Base-by-base conservation (phyloP, 1,140 invertebrate species). In the Pachyrhynchus sulphureomaculatus region DNA sequence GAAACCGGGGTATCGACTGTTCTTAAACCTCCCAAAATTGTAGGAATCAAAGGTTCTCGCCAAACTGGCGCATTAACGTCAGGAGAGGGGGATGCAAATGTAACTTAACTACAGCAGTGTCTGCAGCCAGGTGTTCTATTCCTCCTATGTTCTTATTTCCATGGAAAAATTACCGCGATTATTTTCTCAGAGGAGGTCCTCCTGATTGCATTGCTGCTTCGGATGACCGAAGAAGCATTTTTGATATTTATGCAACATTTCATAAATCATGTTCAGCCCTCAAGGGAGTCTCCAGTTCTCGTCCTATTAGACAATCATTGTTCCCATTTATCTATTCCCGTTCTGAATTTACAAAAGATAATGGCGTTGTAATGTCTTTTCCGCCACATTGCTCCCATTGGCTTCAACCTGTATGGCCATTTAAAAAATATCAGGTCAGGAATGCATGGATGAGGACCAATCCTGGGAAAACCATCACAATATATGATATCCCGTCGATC, bases 371-470 rank as follows among this genome's bases (percentile, higher is more conserved):
- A 78, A 6, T 73, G 76, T 15, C 24, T 71, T 71, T 20, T n/a
- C n/a, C n/a, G n/a, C n/a, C n/a, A n/a, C n/a, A n/a, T n/a, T n/a
- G n/a, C n/a, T n/a, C n/a, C n/a, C 76, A 79, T 52, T 74, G 76
- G 58, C 54, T 79, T 17, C 78, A 79, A 55, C 78, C 76, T 1
- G 64, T 81, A 1, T 71, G 68, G 0, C 72, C 75, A 6, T 75
- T 78, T 12, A 55, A 36, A 12, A 56, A n/a, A n/a, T n/a, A n/a
- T 70, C 81, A 73, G 8, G 67, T 42, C 37, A 71, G 68, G 45
- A 73, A 79, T 68, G 69, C 39, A 33, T 83, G 79, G 78, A 70
- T 81, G 73, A 44, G 67, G 64, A 75, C 39, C 51, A 68, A 82
- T 61, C 73, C 76, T 32, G 76, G 78, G n/a, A 53, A 53, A 12